Percentiles rank a stretch among this genome's conserved stretches.
Evolutionary conservation across 2,888 invertebrate genomes (phyloP).

Genomic region (Tetropium fuscum): DNA sequence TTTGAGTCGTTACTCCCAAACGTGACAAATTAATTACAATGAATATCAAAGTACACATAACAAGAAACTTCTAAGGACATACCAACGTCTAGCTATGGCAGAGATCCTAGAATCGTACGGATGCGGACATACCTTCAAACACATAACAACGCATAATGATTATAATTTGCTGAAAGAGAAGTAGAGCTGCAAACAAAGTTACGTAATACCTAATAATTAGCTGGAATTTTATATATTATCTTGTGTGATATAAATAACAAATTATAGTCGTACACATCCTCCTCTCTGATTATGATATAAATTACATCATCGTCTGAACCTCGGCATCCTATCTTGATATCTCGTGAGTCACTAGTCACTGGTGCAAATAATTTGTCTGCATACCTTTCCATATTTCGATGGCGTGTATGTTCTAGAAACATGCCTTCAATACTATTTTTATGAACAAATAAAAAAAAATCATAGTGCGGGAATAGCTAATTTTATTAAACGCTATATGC

Average conservation of each 20-base stretch:
- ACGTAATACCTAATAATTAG: constrained; percentile 3
- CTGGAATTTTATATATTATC: not conserved
- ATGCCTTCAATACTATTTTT: no score
- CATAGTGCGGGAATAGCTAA: no score
- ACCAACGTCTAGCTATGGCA: no score
- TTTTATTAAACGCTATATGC: no score
- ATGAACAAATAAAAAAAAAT: no score
- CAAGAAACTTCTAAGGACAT: no score
- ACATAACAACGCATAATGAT: constrained; percentile 1
- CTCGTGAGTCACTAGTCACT: constrained; percentile 12
- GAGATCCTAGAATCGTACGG: no score
- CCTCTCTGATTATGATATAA: constrained; percentile 20
- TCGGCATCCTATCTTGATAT: not conserved
- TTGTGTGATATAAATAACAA: constrained; percentile 10
- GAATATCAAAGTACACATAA: no score
- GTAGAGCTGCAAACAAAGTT: constrained; percentile 8
- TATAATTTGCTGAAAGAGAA: constrained; percentile 6
- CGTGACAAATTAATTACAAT: no score
- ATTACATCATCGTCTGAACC: constrained; percentile 20
- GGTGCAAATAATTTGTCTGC: constrained; percentile 17
- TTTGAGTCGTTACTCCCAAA: no score
- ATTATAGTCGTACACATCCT: constrained; percentile 15
- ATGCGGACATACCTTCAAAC: no score
- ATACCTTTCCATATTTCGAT: constrained; percentile 11
- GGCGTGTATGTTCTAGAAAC: no score